Percentiles rank a stretch among this genome's conserved stretches.
These are phyloP conservation scores for Dioctria linearis DNA, from an alignment of 2,888 invertebrate species.

Conservation along the genomic window DNA sequence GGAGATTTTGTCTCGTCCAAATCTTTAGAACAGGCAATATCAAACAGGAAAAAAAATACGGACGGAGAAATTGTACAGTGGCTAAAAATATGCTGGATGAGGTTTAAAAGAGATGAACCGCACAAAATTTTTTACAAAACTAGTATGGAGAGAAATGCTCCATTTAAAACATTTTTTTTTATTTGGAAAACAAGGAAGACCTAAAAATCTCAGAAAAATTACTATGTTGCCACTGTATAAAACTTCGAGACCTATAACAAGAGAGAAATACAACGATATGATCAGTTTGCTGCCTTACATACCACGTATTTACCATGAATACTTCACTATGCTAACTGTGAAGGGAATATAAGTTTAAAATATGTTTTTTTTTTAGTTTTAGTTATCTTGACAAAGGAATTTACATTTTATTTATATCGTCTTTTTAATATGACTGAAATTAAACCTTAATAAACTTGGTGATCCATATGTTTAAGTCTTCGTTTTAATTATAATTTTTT, in stretches of 20 bases:
- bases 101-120: constrained; percentile 7
- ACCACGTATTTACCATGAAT: too few relatives aligned
- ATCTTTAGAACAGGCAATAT: constrained; percentile 21
- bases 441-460: constrained; percentile 43
- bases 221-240: constrained; percentile 35
- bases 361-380: constrained; percentile 28
- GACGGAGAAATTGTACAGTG: constrained; percentile 22
- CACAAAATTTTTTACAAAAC: constrained; percentile 6
- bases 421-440: constrained; percentile 39
- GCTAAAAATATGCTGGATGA: constrained; percentile 26
- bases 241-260: constrained; percentile 35
- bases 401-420: constrained; percentile 44
- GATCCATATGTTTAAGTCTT: constrained; percentile 36
- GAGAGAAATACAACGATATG: constrained; percentile 20
- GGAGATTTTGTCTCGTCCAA: background rate
- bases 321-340: background rate
- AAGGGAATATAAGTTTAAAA: constrained; percentile 22
- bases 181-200: constrained; percentile 31
- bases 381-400: constrained; percentile 25
- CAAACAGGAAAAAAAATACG: constrained; percentile 34
- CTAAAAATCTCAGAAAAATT: constrained; percentile 16
- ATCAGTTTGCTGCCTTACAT: constrained; percentile 22
- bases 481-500: constrained; percentile 41
- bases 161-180: constrained; percentile 6
- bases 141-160: background rate